Evolutionary conservation across 1,140 invertebrate species (phyloP), one percentile per base, ranked within the genome.

Genomic region (Mamestra configurata): DNA sequence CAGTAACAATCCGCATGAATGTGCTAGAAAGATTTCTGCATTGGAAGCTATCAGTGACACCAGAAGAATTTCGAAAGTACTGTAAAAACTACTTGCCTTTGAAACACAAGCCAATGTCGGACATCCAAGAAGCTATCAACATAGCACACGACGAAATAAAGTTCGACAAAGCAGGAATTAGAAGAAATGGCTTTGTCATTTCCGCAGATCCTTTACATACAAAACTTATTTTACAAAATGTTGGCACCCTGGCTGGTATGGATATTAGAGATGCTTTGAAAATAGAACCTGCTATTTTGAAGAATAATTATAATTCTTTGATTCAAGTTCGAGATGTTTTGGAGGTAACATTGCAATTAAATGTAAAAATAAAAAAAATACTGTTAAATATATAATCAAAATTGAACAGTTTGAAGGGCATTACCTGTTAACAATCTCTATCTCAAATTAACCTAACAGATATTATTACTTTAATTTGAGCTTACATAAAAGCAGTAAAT

Each of bases 251-350:
- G 15, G 95, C 93, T 57, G 95, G 92, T 0, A 79, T 95, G 20
- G 91, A 95, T 80, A 96, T 96, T 22, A 87, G 92, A 59, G 92
- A 96, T 5, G 95, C 93, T 57, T 90, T 96, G 6, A 93, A 82
- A 82, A 89, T 92, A 22, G 91, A 95, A 75, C 96, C 96, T 31
- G 96, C 95, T 31, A 95, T 96, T 31, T 84, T 96, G 15, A 96
- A 96, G 89, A 95, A 95, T 78, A 93, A 94, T 77, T 95, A 93
- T 79, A 92, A 94, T 77, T 84, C 94, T 5, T 64, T 96, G 18
- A 85, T 94, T 57, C 86, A 95, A 88, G 96, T 96, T 43, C 89
- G 93, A 64, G 73, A 94, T 27, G 86, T 95, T 77, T 90, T 96
- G 13, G 87, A 94, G 85, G 89, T 94, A 46, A 90, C 91, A 4